phyloP scores from a whole-genome alignment of 2,888 invertebrate species.

The Patella depressa region DNA sequence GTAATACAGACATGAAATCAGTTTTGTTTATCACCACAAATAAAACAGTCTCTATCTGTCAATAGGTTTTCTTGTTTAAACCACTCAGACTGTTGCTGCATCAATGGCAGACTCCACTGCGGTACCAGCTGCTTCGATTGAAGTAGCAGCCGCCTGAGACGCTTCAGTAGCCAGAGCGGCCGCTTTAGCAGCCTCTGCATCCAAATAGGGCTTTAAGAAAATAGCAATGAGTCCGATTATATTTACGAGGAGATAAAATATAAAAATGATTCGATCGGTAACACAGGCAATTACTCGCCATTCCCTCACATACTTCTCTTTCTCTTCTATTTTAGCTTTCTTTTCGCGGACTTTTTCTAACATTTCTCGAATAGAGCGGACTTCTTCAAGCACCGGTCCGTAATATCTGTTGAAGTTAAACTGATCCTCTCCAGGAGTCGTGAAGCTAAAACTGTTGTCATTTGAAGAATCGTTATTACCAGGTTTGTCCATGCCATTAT shows the following conservation, averaged over 20 bases:
- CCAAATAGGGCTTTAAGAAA: conserved; percentile 45
- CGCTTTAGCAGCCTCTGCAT: not conserved
- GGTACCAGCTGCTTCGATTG: not conserved
- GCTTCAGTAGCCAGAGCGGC: not conserved
- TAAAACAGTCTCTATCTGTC: not conserved
- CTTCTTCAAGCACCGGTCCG: conserved; percentile 48
- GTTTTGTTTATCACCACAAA: not conserved
- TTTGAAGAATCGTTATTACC: conserved; percentile 16
- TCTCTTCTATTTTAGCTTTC: conserved; percentile 57
- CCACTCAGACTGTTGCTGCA: too few species aligned
- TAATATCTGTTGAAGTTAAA: conserved; percentile 9
- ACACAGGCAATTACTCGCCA: conserved; percentile 66
- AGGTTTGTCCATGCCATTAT: conserved; percentile 50
- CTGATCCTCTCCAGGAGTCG: not conserved
- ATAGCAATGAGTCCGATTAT: conserved; percentile 59
- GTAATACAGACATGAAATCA: not conserved
- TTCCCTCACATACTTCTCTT: conserved; percentile 59
- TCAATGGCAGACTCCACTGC: not conserved
- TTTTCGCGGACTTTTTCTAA: conserved; percentile 60
- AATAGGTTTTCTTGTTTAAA: not conserved
- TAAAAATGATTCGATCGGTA: conserved; percentile 64
- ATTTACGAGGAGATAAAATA: conserved; percentile 60
- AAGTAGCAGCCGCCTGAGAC: not conserved
- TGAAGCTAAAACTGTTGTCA: conserved; percentile 16
- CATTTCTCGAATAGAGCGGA: conserved; percentile 60